phyloP scores from a whole-genome alignment of 2,797 vertebrate species.

The Notolabrus celidotus region DNA sequence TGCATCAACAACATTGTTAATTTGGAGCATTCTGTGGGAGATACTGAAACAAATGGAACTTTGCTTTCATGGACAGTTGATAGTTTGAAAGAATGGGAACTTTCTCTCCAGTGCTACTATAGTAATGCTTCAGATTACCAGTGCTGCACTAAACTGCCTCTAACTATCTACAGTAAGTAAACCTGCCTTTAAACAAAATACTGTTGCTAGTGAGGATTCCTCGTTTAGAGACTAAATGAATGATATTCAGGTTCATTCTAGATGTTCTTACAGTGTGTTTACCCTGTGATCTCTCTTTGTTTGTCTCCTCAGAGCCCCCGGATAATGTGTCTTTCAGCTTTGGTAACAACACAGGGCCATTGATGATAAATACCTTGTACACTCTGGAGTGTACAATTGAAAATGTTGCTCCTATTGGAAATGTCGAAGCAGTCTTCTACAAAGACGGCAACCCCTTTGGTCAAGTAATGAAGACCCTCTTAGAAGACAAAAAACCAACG shows the following conservation, averaged over 20 bases:
- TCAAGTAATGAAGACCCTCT: not conserved
- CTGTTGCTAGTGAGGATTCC: too few species aligned
- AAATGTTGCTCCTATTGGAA: constrained; percentile 49
- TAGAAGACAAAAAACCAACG: constrained; percentile 33
- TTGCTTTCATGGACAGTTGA: constrained; percentile 18
- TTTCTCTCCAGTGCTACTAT: not conserved
- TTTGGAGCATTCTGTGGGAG: not conserved
- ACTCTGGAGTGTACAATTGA: constrained; percentile 60
- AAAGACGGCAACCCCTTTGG: constrained; percentile 28
- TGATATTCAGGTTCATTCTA: too few species aligned
- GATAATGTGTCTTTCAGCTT: constrained; percentile 58
- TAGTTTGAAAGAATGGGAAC: not conserved
- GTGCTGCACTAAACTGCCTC: not conserved
- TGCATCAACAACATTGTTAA: rapidly evolving
- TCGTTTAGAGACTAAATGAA: too few species aligned
- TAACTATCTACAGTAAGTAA: constrained; percentile 60
- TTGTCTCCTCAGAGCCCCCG: constrained; percentile 67
- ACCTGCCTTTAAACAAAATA: not conserved
- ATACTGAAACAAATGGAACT: rapidly evolving
- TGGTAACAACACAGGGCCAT: constrained; percentile 30
- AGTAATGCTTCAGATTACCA: rapidly evolving
- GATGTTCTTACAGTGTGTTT: too few species aligned
- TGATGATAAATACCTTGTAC: constrained; percentile 38
- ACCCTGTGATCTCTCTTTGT: not conserved
- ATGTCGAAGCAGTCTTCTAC: constrained; percentile 63